phyloP scores from a whole-genome alignment of 2,888 invertebrate species.

The Emmelina monodactyla region DNA sequence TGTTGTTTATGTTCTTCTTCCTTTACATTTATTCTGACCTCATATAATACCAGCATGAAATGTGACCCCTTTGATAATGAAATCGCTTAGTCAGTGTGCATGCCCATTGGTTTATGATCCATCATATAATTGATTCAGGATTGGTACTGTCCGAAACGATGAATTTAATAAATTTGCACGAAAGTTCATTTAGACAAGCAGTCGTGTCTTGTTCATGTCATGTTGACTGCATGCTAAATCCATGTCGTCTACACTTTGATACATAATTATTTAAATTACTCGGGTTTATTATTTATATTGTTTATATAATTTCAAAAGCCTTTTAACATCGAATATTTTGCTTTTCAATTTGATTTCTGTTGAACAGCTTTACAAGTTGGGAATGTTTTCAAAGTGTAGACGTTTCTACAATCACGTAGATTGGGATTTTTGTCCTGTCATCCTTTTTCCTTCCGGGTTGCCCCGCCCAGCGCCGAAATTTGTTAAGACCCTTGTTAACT shows the following conservation, averaged over 20 bases:
- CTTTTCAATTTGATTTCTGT: conserved; percentile 2
- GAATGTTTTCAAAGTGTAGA: conserved; percentile 48
- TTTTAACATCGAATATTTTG: conserved; percentile 4
- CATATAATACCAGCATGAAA: conserved; percentile 56
- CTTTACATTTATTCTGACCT: conserved; percentile 42
- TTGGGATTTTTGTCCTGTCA: conserved; percentile 38
- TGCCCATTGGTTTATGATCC: conserved; percentile 42
- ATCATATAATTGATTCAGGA: conserved; percentile 36
- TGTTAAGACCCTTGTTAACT: conserved; percentile 33
- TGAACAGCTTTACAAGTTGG: not conserved
- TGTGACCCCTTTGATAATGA: conserved; percentile 26
- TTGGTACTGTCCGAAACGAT: conserved; percentile 27
- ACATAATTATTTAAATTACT: conserved; percentile 15
- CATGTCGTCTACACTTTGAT: conserved; percentile 54
- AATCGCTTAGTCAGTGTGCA: conserved; percentile 52
- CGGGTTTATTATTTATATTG: not conserved
- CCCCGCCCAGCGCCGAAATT: conserved; percentile 62
- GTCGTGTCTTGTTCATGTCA: conserved; percentile 28
- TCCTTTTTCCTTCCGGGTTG: conserved; percentile 40
- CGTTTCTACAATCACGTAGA: conserved; percentile 36
- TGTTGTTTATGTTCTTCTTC: conserved; percentile 30
- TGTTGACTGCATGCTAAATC: conserved; percentile 46
- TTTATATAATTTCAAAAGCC: not conserved
- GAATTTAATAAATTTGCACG: conserved; percentile 40
- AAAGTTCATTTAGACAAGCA: conserved; percentile 45